These are phyloP conservation scores for Suricata suricatta DNA, from an alignment of 2,113 vertebrate genomes.

Conservation along the genomic window DNA sequence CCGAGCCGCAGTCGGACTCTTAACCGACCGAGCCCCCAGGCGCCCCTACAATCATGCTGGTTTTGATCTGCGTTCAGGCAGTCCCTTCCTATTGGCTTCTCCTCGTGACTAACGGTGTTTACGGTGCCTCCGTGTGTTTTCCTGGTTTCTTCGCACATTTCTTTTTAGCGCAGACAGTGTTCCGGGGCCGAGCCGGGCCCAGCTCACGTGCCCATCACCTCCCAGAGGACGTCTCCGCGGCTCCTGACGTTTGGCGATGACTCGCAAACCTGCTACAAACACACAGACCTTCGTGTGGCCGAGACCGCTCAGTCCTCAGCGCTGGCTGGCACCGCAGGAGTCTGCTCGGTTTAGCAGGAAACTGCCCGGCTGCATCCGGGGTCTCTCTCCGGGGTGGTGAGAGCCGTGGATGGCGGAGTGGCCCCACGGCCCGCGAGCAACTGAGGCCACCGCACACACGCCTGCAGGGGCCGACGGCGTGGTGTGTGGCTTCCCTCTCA, in stretches of 20 bases:
- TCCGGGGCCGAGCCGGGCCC: rapidly evolving
- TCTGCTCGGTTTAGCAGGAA: background rate
- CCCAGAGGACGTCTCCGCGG: rapidly evolving
- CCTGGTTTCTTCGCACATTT: rapidly evolving
- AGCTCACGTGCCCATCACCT: rapidly evolving
- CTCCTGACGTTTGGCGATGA: rapidly evolving
- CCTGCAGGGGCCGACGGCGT: rapidly evolving
- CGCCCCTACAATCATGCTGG: rapidly evolving
- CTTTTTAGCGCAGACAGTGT: rapidly evolving
- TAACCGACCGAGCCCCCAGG: too few species aligned
- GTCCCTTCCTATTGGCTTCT: background rate
- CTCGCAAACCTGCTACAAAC: rapidly evolving
- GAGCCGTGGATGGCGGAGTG: background rate
- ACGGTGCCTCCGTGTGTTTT: rapidly evolving
- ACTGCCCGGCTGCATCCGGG: background rate
- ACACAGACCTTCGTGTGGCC: rapidly evolving
- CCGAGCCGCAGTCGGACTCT: too few species aligned
- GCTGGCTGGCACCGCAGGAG: rapidly evolving
- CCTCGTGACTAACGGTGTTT: rapidly evolving
- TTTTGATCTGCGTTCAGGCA: rapidly evolving
- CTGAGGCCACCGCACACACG: rapidly evolving
- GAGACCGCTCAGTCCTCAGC: rapidly evolving
- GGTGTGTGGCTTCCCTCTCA: rapidly evolving
- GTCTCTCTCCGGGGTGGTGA: background rate
- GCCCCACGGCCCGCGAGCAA: rapidly evolving